phyloP scores from a whole-genome alignment of 92 coral and sea anemone species.

The Phenganax subtilis region DNA sequence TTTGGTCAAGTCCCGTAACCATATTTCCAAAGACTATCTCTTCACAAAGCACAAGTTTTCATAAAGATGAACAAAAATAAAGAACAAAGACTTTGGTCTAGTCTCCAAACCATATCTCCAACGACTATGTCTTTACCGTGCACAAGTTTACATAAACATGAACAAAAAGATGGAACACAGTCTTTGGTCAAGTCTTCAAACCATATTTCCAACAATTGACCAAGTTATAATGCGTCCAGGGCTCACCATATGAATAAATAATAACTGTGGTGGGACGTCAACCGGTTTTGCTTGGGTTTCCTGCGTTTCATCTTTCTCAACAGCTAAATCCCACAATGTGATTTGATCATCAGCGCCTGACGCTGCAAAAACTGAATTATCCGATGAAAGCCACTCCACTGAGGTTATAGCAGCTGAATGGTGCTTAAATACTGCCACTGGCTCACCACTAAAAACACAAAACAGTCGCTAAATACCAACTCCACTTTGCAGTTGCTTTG shows the following conservation, averaged over 20 bases:
- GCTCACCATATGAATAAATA: constrained; percentile 91
- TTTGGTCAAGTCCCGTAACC: no score
- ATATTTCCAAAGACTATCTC: no score
- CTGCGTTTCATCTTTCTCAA: constrained; percentile 66
- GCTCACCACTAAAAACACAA: constrained; percentile 57
- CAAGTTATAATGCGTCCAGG: no score
- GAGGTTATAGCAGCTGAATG: constrained; percentile 89
- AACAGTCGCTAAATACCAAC: neutral
- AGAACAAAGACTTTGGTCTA: no score
- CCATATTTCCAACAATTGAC: neutral
- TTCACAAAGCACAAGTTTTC: no score
- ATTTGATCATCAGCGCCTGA: constrained; percentile 80
- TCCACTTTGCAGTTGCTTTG: no score
- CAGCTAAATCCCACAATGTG: constrained; percentile 92
- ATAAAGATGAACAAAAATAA: no score
- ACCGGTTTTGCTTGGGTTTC: constrained; percentile 73
- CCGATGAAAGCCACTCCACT: constrained; percentile 88
- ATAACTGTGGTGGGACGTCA: constrained; percentile 90
- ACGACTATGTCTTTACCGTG: no score
- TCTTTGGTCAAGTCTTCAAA: neutral
- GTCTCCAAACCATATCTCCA: no score
- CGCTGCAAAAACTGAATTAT: constrained; percentile 88
- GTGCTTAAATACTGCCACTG: constrained; percentile 94
- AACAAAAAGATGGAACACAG: neutral
- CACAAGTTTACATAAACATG: neutral